Conservation (phyloP, 2,113 vertebrate genomes). For the Promerops cafer region DNA sequence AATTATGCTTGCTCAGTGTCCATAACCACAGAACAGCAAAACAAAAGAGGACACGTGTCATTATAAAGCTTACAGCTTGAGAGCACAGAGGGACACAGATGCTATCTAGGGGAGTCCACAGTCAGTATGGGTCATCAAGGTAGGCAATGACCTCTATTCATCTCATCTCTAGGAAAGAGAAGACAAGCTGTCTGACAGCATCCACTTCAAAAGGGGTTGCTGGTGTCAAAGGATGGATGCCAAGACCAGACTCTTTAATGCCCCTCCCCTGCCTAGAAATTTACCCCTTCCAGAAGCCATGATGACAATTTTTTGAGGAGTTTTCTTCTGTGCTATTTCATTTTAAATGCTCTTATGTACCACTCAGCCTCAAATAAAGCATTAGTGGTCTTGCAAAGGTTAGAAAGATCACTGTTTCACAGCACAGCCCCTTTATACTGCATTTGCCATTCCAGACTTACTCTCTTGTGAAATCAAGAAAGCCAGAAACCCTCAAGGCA, state of each 20-base stretch:
- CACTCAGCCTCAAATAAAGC: neutral
- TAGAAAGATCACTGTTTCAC: neutral
- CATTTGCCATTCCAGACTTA: neutral
- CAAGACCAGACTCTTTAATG: neutral
- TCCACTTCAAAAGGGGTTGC: neutral
- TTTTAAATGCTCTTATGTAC: neutral
- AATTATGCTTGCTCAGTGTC: neutral
- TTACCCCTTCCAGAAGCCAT: neutral
- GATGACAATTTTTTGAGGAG: neutral
- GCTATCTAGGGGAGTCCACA: neutral
- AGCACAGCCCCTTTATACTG: neutral
- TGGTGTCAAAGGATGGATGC: neutral
- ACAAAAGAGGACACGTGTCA: neutral
- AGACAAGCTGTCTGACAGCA: neutral
- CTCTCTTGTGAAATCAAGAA: neutral
- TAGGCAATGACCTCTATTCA: neutral
- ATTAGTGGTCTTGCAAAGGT: neutral
- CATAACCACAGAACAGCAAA: neutral
- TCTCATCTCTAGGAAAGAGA: neutral
- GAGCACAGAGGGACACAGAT: neutral
- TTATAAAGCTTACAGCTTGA: neutral
- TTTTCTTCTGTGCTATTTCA: neutral
- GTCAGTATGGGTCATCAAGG: neutral
- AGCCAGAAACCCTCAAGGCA: neutral
- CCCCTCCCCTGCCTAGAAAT: neutral